Percentiles rank a stretch among this genome's conserved stretches.
phyloP scores from a whole-genome alignment of 2,888 invertebrate species.

The Athalia rosae region DNA sequence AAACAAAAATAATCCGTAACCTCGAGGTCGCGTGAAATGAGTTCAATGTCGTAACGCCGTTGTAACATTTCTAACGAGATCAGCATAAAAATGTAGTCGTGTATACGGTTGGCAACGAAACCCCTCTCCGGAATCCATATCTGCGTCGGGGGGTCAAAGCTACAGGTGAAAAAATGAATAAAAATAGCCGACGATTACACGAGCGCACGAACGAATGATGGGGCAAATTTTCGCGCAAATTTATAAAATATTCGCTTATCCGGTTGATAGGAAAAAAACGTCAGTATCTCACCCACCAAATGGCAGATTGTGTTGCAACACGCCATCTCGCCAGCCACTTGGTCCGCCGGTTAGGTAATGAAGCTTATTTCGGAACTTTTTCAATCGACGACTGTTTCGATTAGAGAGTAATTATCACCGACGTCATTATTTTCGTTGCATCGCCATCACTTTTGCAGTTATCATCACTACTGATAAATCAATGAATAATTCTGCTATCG shows the following conservation, averaged over 20 bases:
- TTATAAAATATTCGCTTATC: background rate
- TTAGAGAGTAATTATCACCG: no score
- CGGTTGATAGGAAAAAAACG: background rate
- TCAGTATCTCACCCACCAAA: conserved; percentile 13
- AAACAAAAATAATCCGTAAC: no score
- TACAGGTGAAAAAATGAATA: background rate
- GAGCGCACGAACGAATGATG: background rate
- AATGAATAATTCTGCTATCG: no score
- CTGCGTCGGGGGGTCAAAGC: conserved; percentile 8
- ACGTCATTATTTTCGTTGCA: no score
- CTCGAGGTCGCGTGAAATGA: no score
- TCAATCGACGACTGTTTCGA: no score
- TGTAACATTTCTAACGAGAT: conserved; percentile 36
- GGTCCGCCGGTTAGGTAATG: background rate
- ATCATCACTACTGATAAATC: no score
- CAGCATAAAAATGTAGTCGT: background rate
- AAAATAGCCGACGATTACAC: background rate
- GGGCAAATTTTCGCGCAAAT: no score
- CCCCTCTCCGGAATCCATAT: conserved; percentile 12
- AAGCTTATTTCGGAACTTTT: background rate
- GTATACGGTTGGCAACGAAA: background rate
- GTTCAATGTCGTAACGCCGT: background rate
- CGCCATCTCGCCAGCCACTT: background rate
- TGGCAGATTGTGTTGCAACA: conserved; percentile 26
- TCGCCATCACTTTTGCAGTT: background rate